Evolutionary conservation across 1,140 invertebrate genomes (phyloP), one percentile per base, ranked within the genome.

Genomic region (Micrasema minimum): DNA sequence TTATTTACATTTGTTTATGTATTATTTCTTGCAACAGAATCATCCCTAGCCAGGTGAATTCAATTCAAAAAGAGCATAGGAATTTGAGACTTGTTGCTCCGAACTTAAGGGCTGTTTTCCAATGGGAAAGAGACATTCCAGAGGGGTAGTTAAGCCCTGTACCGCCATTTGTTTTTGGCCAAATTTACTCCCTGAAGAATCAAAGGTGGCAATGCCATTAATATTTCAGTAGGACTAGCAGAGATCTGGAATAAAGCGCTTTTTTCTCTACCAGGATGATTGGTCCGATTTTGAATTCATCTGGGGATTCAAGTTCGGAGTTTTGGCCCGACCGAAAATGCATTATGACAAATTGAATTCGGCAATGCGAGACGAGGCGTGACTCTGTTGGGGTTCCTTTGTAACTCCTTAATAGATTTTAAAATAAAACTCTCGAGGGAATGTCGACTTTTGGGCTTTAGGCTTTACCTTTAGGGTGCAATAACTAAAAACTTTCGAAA

Each of bases 181-280:
- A 57, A 71, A 68, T 69, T 75, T 37, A 46, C 50, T 41, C 72
- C 65, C 68, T 41, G 7, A 62, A 67, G 64, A 74, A 74, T 75
- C 72, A 69, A 65, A 70, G 72, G 72, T 74, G 68, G 72, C 67
- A 71, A 71, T 74, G 55, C 51, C 68, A 71, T 74, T 74, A 74
- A 74, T 74, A 74, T 71, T 74, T 71, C 64, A 74, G 46, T 46
- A 35, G 20, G 57, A 57, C 38, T 65, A 35, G 22, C n/a, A 43
- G 65, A 67, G 65, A 67, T 55, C 65, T 55, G 50, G 41, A 46
- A 46, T 12, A 46, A 46, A 64, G 43, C 18, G 57, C 57, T 23
- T 43, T 61, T 61, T 61, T 16, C 7, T 31, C 2, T n/a, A 55
- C 0, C 16, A 4, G 46, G 26, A 66, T 66, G 64, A 66, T 66